These are phyloP conservation scores for Myripristis jacobus DNA, from an alignment of 2,797 vertebrate genomes.

Conservation along the genomic window DNA sequence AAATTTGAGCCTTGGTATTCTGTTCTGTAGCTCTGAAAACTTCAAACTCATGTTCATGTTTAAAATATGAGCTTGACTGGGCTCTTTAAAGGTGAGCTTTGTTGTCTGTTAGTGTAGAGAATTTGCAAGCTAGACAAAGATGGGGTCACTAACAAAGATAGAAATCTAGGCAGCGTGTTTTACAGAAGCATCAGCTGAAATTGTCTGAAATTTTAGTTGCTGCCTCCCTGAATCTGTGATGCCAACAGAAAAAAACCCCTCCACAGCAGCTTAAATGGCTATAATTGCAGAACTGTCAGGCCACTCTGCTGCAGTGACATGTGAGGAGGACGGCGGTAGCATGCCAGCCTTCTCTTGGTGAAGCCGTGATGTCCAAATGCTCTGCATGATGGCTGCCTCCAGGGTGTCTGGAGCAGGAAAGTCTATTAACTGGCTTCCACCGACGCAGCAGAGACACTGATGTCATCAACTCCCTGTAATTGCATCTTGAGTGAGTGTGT, in stretches of 20 bases:
- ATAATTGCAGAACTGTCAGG: background rate
- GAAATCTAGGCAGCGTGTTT: too few relatives aligned
- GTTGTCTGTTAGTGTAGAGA: too few relatives aligned
- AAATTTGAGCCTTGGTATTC: too few relatives aligned
- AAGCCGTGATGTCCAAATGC: constrained; percentile 33
- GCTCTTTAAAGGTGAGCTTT: too few relatives aligned
- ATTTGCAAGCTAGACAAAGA: too few relatives aligned
- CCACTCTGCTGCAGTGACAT: background rate
- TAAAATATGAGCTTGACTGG: too few relatives aligned
- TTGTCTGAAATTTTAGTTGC: background rate
- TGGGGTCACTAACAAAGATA: too few relatives aligned
- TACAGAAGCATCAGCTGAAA: background rate
- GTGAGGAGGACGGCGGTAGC: background rate
- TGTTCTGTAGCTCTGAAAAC: too few relatives aligned
- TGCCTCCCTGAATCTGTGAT: background rate
- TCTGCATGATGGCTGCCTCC: constrained; percentile 28
- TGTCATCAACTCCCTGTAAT: constrained; percentile 67
- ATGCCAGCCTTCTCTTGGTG: constrained; percentile 5
- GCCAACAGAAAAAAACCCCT: background rate
- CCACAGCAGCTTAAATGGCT: background rate
- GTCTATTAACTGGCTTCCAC: constrained; percentile 70
- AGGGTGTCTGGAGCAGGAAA: constrained; percentile 66
- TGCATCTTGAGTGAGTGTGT: constrained; percentile 58
- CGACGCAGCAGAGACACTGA: constrained; percentile 61
- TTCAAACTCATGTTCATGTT: too few relatives aligned